Percentiles rank a stretch among this genome's conserved stretches.
Conservation (phyloP, 2,797 vertebrate genomes). For the Myotis planiceps region DNA sequence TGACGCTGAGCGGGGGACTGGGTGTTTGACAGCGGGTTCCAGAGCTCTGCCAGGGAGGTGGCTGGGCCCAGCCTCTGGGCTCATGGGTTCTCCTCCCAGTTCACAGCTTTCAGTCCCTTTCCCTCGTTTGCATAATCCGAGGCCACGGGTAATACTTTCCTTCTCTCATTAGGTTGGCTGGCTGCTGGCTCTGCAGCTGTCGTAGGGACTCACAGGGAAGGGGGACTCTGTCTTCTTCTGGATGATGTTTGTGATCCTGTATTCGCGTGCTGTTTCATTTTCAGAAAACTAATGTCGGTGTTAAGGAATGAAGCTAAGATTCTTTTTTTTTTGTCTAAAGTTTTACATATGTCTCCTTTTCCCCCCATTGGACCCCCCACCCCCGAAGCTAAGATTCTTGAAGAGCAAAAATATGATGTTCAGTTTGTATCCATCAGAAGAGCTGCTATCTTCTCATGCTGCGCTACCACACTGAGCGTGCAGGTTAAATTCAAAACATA, state of each 20-base stretch:
- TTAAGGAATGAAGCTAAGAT: slow-evolving; percentile 35
- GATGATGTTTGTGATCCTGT: slow-evolving; percentile 29
- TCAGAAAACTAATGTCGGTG: slow-evolving; percentile 51
- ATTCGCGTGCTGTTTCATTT: neutral
- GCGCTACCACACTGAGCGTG: slow-evolving; percentile 46
- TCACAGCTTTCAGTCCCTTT: slow-evolving; percentile 38
- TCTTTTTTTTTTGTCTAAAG: neutral
- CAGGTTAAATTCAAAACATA: slow-evolving; percentile 46
- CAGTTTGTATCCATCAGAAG: slow-evolving; percentile 56
- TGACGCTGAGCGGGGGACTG: neutral
- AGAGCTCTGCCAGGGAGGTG: slow-evolving; percentile 28
- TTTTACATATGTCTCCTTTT: too few species aligned
- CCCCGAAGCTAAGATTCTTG: slow-evolving; percentile 41
- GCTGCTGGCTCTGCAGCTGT: slow-evolving; percentile 62
- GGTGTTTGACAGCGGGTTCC: slow-evolving; percentile 15
- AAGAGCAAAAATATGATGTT: slow-evolving; percentile 64
- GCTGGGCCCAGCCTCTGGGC: neutral
- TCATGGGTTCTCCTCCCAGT: slow-evolving; percentile 10
- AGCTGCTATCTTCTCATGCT: slow-evolving; percentile 48
- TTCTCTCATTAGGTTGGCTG: slow-evolving; percentile 62
- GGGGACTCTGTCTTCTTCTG: slow-evolving; percentile 33
- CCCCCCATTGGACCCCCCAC: accelerated
- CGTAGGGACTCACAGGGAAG: slow-evolving; percentile 35
- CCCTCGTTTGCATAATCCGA: slow-evolving; percentile 26
- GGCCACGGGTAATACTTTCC: neutral